A percentile compares a stretch with the other conserved stretches of the same genome.
These are phyloP conservation scores for Apostichopus californicus DNA, from an alignment of 35 echinoderm and acorn worm genomes.

Conservation along the genomic window DNA sequence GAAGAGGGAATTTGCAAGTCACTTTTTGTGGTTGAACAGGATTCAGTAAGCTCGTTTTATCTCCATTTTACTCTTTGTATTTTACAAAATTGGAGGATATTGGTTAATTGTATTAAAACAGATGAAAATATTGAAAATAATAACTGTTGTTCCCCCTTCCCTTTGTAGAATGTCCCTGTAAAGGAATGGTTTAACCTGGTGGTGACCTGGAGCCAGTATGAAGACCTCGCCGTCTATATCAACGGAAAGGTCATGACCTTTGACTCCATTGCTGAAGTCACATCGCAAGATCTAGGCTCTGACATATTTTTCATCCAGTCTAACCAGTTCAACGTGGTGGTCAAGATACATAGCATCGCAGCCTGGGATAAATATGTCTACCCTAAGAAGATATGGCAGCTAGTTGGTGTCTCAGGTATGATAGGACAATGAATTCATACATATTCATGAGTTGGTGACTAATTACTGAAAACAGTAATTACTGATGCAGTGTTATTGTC, in stretches of 20 bases:
- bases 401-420: slow-evolving; percentile 33
- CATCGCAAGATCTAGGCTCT: background rate
- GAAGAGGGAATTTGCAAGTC: no score
- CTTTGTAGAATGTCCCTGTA: slow-evolving; percentile 46
- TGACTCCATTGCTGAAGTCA: background rate
- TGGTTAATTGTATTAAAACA: no score
- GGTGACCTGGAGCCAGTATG: slow-evolving; percentile 51
- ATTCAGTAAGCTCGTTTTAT: no score
- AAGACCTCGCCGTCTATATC: slow-evolving; percentile 46
- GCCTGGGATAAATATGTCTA: slow-evolving; percentile 38
- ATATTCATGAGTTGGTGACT: no score
- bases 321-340: background rate
- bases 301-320: slow-evolving; percentile 8
- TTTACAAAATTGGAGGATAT: no score
- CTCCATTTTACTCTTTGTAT: no score
- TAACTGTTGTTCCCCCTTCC: background rate
- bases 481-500: background rate
- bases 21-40: no score
- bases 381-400: slow-evolving; percentile 34
- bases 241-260: slow-evolving; percentile 30
- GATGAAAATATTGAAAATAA: background rate
- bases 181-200: slow-evolving; percentile 54
- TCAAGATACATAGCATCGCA: background rate
- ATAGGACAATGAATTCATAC: no score
- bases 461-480: no score